These are phyloP conservation scores for Pristionchus maxplancki DNA, from an alignment of 2,888 invertebrate species.

Conservation along the genomic window DNA sequence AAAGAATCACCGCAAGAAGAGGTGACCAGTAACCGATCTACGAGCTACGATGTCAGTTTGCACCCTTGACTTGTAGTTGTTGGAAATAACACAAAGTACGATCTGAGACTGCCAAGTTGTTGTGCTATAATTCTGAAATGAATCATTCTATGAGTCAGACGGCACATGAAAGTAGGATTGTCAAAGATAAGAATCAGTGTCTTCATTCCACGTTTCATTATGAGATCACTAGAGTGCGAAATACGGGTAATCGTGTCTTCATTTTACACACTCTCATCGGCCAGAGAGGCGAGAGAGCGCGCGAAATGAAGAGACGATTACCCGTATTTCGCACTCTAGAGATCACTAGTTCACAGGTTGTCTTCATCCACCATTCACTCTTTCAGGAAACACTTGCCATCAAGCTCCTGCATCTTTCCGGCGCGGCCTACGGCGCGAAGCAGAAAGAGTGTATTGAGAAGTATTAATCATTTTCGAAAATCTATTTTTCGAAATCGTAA, in stretches of 20 bases:
- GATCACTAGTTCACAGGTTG: too few species aligned
- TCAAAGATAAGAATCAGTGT: too few species aligned
- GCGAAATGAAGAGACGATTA: background rate
- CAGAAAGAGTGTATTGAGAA: conserved; percentile 26
- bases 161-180: too few species aligned
- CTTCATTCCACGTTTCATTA: background rate
- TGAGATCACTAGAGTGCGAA: background rate
- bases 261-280: background rate
- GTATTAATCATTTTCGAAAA: background rate
- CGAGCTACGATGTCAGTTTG: background rate
- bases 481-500: background rate
- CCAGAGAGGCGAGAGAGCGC: background rate
- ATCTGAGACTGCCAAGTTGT: too few species aligned
- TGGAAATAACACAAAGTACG: too few species aligned
- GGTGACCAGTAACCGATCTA: background rate
- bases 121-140: too few species aligned
- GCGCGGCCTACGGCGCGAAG: background rate
- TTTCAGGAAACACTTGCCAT: background rate
- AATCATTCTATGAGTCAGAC: too few species aligned
- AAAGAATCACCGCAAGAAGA: background rate
- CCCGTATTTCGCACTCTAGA: background rate
- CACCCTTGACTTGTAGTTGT: too few species aligned
- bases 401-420: background rate
- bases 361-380: too few species aligned
- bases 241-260: background rate